These are phyloP conservation scores for Prorops nasuta DNA, from an alignment of 1,140 invertebrate species.

Conservation along the genomic window DNA sequence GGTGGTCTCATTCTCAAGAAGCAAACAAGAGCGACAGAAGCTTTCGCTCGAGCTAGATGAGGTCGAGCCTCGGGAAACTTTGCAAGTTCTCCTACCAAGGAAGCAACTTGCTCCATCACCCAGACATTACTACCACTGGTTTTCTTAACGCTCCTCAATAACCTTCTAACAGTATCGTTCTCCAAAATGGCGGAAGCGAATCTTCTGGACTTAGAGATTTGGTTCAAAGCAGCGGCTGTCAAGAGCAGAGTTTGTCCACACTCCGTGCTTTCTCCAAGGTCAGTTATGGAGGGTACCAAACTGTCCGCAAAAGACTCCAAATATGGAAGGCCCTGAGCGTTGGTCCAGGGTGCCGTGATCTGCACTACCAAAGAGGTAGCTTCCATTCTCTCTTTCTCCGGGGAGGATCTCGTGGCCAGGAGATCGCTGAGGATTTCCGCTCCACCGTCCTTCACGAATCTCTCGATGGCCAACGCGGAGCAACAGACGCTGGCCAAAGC, in stretches of 20 bases:
- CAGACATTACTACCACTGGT: constrained; percentile 49
- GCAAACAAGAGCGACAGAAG: constrained; percentile 70
- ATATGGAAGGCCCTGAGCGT: constrained; percentile 45
- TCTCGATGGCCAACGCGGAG: constrained; percentile 62
- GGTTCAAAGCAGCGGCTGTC: constrained; percentile 67
- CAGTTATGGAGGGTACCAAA: constrained; percentile 43
- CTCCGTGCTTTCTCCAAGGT: constrained; percentile 56
- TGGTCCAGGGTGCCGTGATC: constrained; percentile 70
- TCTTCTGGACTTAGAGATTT: constrained; percentile 53
- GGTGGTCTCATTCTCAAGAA: constrained; percentile 72
- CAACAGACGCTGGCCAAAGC: constrained; percentile 68
- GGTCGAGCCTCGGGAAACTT: constrained; percentile 63
- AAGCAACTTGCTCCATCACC: constrained; percentile 77
- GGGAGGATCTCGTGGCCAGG: constrained; percentile 39
- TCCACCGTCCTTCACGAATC: constrained; percentile 65
- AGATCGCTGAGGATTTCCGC: constrained; percentile 65
- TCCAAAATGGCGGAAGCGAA: constrained; percentile 60
- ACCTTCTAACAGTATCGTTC: constrained; percentile 55
- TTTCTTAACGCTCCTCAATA: constrained; percentile 56
- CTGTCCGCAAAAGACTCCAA: constrained; percentile 33
- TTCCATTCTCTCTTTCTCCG: constrained; percentile 62
- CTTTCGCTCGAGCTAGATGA: constrained; percentile 62
- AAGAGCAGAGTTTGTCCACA: constrained; percentile 67
- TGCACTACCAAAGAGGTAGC: constrained; percentile 71
- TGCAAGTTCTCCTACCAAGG: constrained; percentile 78